phyloP scores from a whole-genome alignment of 2,113 vertebrate genomes.

The Charadrius vociferus region DNA sequence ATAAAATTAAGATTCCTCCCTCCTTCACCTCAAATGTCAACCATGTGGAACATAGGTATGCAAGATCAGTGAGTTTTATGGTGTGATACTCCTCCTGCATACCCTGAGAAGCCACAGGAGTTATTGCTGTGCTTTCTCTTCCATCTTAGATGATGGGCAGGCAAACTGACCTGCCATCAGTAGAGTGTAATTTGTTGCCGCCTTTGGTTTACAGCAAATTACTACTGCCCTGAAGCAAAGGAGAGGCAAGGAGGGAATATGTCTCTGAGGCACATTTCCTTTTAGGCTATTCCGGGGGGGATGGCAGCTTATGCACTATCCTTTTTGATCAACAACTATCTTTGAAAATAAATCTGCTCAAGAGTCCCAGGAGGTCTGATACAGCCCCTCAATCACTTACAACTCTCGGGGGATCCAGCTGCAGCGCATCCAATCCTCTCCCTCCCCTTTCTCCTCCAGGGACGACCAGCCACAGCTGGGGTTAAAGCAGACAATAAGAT shows the following conservation, averaged over 20 bases:
- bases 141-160: slow-evolving; percentile 8
- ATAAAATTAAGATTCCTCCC: slow-evolving; percentile 48
- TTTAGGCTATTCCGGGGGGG: neutral
- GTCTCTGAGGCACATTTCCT: slow-evolving; percentile 9
- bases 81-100: neutral
- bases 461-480: neutral
- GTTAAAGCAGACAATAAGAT: neutral
- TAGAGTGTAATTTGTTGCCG: slow-evolving; percentile 10
- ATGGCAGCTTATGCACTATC: neutral
- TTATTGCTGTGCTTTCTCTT: slow-evolving; percentile 24
- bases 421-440: neutral
- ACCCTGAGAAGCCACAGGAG: neutral
- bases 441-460: neutral
- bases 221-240: neutral
- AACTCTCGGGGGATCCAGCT: neutral
- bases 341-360: slow-evolving; percentile 9
- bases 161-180: slow-evolving; percentile 22
- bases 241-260: neutral
- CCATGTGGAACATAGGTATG: neutral
- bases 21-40: slow-evolving; percentile 17
- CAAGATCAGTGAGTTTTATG: slow-evolving; percentile 2
- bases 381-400: neutral
- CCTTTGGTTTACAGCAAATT: slow-evolving; percentile 36
- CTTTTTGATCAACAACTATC: neutral
- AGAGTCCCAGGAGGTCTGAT: neutral